Percentiles rank a stretch among this genome's conserved stretches.
Evolutionary conservation across 2,797 vertebrate genomes (phyloP).

Genomic region (Numenius phaeopus): DNA sequence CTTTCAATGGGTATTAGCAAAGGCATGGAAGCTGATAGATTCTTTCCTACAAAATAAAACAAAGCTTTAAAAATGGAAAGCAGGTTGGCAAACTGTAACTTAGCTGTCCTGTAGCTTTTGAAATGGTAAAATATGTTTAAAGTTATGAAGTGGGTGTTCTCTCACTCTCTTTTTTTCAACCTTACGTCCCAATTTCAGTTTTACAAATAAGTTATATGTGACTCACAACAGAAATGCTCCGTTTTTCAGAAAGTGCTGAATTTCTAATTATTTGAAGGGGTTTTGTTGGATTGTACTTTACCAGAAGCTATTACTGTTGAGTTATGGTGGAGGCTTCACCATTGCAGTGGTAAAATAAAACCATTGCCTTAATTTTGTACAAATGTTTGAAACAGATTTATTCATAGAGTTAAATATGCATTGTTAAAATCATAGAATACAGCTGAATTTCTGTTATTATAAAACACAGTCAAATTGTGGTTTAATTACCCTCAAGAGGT

Average conservation of each 20-base stretch:
- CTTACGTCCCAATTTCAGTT: not conserved
- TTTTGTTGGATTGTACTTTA: not conserved
- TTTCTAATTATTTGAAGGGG: not conserved
- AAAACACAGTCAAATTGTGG: not conserved
- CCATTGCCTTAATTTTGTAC: not conserved
- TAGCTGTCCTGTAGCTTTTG: not conserved
- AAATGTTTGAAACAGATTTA: not conserved
- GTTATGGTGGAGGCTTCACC: not conserved
- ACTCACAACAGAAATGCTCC: not conserved
- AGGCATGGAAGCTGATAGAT: not conserved
- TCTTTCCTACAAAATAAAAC: not conserved
- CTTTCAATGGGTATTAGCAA: not conserved
- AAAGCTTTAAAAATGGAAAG: not conserved
- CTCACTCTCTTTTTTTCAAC: not conserved
- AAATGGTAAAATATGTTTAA: not conserved
- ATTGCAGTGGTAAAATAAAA: not conserved
- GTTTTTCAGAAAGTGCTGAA: not conserved
- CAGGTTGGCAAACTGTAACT: not conserved
- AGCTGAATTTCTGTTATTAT: not conserved
- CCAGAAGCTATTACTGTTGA: not conserved
- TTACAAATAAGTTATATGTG: not conserved
- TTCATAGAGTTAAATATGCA: not conserved
- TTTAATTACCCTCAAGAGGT: not conserved
- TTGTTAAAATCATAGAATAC: not conserved
- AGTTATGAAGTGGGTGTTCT: not conserved